Evolutionary conservation across 2,888 invertebrate species (phyloP).

Genomic region (Lepidocyrtinus sp.): DNA sequence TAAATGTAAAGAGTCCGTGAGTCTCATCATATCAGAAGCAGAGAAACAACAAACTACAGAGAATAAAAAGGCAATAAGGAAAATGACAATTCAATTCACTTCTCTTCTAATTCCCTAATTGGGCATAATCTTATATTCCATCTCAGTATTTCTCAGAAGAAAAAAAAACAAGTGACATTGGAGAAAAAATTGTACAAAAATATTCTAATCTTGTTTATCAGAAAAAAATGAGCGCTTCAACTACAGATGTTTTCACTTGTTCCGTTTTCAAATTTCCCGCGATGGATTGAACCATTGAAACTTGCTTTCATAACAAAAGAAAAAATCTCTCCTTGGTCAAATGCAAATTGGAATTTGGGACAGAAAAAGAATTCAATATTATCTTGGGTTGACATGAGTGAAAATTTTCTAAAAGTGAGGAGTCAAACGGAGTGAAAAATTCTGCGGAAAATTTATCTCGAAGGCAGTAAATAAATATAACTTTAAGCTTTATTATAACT

Average conservation of each 20-base stretch:
- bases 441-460: background rate
- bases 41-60: background rate
- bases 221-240: constrained; percentile 48
- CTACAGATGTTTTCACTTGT: constrained; percentile 30
- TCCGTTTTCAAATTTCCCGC: no score
- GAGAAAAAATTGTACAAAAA: background rate
- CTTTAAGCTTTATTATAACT: background rate
- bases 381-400: background rate
- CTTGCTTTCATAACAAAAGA: no score
- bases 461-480: background rate
- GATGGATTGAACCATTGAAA: background rate
- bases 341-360: background rate
- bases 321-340: background rate
- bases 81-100: background rate
- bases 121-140: constrained; percentile 19
- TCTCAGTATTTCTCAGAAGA: constrained; percentile 1
- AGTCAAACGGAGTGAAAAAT: background rate
- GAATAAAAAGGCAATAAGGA: background rate
- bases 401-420: background rate
- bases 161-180: constrained; percentile 1
- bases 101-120: constrained; percentile 44
- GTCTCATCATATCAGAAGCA: background rate
- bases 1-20: constrained; percentile 26
- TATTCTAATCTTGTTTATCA: constrained; percentile 10
- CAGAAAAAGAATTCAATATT: background rate